Evolutionary conservation across 2,113 vertebrate genomes (phyloP), one percentile per base, ranked within the genome.

Genomic region (Pelmatolapia mariae): DNA sequence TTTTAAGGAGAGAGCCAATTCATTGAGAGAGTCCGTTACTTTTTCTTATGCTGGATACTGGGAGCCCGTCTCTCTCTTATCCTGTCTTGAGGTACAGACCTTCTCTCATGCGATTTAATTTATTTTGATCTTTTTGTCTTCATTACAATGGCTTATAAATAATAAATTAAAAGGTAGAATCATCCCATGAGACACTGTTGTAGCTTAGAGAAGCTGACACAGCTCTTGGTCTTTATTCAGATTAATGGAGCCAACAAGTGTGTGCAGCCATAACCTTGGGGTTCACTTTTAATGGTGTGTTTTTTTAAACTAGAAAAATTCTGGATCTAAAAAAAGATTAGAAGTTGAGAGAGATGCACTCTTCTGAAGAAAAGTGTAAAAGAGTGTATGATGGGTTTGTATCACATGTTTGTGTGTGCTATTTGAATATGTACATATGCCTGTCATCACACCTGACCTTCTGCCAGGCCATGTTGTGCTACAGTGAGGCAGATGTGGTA

Each of bases 261-360:
- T 59, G 24, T 40, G 18, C 59, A 19, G 24, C 38, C 16, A 29
- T 79, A 87, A 92, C 68, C 84, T 71, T 45, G 85, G 78, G 83
- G 79, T 87, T 84, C 54, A 31, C 4, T 81, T 47, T 90, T 89
- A 91, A 93, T 66, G 47, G 59, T 79, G 76, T 83, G 59, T 91
- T 90, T 93, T 84, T 93, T 84, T 90, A 83, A 88, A 82, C 19
- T 16, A 15, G 33, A 19, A 90, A 87, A 88, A 93, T 89, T 89
- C 82, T 78, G 86, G 63, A 86, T 73, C 29, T 63, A 80, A 84
- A 57, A 26, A 45, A 0, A 15, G 4, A 33, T 61, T 19, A 19
- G 1, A 86, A 45, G 61, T 81, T 45, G 24, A 38, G 86, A 85
- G 24, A 52, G 86, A 84, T 84, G 40, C 18, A 85, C 59, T 94